Percentiles rank a stretch among this genome's conserved stretches.
Evolutionary conservation across 2,113 vertebrate genomes (phyloP).

Genomic region (Bos javanicus): DNA sequence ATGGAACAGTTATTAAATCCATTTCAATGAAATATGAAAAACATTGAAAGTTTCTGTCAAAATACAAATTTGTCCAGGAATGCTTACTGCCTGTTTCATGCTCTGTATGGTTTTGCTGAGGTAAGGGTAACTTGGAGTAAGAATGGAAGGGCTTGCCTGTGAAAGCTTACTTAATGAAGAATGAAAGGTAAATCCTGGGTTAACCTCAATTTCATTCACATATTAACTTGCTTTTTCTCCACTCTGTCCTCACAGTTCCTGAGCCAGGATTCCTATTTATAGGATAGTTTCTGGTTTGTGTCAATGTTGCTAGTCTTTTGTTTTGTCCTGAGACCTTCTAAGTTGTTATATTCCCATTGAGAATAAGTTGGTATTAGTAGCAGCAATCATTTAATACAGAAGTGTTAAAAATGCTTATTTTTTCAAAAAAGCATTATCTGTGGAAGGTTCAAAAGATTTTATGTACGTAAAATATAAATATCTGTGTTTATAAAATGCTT

Average conservation of each 20-base stretch:
- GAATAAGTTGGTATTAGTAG: neutral
- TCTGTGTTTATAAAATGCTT: neutral
- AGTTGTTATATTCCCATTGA: neutral
- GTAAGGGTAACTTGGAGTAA: constrained; percentile 3
- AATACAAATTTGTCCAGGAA: neutral
- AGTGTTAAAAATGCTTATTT: neutral
- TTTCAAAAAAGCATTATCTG: neutral
- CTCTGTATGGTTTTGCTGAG: constrained; percentile 25
- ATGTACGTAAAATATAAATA: neutral
- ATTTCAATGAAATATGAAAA: constrained; percentile 23
- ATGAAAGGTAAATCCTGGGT: constrained; percentile 24
- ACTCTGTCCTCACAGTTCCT: neutral
- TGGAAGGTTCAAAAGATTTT: neutral
- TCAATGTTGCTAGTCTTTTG: neutral
- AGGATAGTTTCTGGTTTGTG: neutral
- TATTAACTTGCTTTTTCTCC: neutral
- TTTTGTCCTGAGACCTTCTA: neutral
- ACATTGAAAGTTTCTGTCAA: neutral
- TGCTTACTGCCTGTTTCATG: neutral
- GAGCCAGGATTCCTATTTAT: constrained; percentile 4
- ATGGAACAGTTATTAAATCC: neutral
- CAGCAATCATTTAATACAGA: neutral
- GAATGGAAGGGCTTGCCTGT: neutral
- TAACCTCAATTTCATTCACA: constrained; percentile 19
- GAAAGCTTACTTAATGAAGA: constrained; percentile 6